Evolutionary conservation across 2,888 invertebrate genomes (phyloP).

Genomic region (Metopia argyrocephala): DNA sequence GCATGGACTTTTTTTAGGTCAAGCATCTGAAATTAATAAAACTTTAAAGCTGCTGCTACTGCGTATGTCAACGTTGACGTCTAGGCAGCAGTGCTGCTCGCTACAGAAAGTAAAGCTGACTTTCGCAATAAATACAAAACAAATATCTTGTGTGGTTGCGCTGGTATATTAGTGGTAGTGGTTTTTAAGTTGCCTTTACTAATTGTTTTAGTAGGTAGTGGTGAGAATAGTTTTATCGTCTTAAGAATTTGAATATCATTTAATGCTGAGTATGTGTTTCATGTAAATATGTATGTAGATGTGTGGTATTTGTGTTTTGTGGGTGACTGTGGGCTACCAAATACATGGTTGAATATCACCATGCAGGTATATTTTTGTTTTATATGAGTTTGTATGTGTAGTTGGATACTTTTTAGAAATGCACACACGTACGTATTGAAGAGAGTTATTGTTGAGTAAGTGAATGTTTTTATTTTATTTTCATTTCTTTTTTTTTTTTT

Average conservation of each 20-base stretch:
- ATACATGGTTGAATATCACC: slow-evolving; percentile 1
- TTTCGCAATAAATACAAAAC: background rate
- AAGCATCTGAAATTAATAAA: slow-evolving; percentile 17
- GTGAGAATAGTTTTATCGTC: slow-evolving; percentile 18
- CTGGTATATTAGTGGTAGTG: no score
- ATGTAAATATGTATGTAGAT: slow-evolving; percentile 10
- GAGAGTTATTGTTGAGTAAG: slow-evolving; percentile 16
- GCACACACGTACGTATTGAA: slow-evolving; percentile 25
- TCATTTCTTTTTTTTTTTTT: slow-evolving; percentile 25
- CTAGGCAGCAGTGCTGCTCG: background rate
- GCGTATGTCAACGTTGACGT: background rate
- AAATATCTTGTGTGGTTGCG: no score
- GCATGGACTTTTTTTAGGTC: slow-evolving; percentile 39
- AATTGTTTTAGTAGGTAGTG: background rate
- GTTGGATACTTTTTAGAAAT: background rate
- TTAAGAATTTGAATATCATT: slow-evolving; percentile 59
- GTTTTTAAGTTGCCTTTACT: background rate
- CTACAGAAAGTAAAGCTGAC: background rate
- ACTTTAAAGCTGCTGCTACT: background rate
- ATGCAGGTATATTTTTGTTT: background rate
- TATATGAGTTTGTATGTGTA: background rate
- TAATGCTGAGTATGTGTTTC: slow-evolving; percentile 48
- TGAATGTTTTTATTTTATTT: slow-evolving; percentile 38
- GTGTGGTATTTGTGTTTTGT: slow-evolving; percentile 34
- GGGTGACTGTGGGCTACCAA: slow-evolving; percentile 55